phyloP scores from a whole-genome alignment of 2,797 vertebrate species.

The Momotus momota region DNA sequence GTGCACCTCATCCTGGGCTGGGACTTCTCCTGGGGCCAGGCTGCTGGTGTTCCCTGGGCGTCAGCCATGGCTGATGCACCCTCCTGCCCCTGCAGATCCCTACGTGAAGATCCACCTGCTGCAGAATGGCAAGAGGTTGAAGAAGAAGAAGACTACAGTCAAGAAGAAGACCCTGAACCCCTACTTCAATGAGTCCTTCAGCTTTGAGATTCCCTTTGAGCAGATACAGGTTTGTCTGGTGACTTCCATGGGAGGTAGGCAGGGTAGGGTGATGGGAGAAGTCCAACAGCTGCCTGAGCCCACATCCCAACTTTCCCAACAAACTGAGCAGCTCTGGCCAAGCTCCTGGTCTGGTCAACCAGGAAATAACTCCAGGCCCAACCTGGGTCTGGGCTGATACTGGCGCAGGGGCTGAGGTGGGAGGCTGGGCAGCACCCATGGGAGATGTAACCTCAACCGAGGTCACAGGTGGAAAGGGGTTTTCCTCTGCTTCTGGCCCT shows the following conservation, averaged over 20 bases:
- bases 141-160: conserved; percentile 99
- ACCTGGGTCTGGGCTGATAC: background rate
- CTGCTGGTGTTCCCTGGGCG: background rate
- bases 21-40: background rate
- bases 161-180: conserved; percentile 99
- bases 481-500: background rate
- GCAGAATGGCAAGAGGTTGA: conserved; percentile 95
- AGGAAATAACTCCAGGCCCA: background rate
- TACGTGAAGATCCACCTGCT: conserved; percentile 98
- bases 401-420: background rate
- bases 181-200: conserved; percentile 98
- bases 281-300: background rate
- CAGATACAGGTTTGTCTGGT: conserved; percentile 90
- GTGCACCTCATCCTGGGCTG: background rate
- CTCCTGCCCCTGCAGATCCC: conserved; percentile 83
- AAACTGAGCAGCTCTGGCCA: background rate
- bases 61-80: background rate
- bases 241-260: background rate
- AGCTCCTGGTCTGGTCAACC: background rate
- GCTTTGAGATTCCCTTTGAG: conserved; percentile 98
- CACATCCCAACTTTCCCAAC: background rate
- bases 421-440: background rate
- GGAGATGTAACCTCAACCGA: background rate
- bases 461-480: fast-evolving
- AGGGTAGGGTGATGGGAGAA: background rate